These are phyloP conservation scores for Phaedon cochleariae DNA, from an alignment of 2,888 invertebrate genomes.

Conservation along the genomic window DNA sequence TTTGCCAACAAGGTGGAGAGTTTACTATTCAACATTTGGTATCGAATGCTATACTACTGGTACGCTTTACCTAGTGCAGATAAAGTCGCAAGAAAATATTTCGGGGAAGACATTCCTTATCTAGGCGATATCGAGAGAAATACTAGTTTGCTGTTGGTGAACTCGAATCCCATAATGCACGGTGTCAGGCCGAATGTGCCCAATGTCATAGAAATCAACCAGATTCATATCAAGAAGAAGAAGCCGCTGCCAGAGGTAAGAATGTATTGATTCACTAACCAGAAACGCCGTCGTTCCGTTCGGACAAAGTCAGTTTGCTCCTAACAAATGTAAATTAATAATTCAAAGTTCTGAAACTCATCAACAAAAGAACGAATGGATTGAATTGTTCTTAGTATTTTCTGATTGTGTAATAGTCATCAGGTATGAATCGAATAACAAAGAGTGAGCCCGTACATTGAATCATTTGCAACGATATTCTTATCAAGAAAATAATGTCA, in stretches of 20 bases:
- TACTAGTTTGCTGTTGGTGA: slow-evolving; percentile 38
- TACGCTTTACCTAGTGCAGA: slow-evolving; percentile 31
- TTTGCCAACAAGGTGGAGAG: slow-evolving; percentile 34
- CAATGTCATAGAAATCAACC: slow-evolving; percentile 34
- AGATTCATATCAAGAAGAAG: slow-evolving; percentile 33
- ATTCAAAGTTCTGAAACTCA: too few relatives aligned
- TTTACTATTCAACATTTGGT: slow-evolving; percentile 30
- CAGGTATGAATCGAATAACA: too few relatives aligned
- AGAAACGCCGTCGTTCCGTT: too few relatives aligned
- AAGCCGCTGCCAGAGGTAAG: slow-evolving; percentile 35
- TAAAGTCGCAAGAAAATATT: slow-evolving; percentile 39
- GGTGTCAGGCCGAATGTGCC: slow-evolving; percentile 37
- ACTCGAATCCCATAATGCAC: slow-evolving; percentile 39
- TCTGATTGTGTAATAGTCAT: too few relatives aligned
- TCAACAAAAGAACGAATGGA: too few relatives aligned
- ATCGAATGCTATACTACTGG: slow-evolving; percentile 32
- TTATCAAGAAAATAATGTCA: too few relatives aligned
- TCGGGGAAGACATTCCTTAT: slow-evolving; percentile 45
- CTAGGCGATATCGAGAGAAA: slow-evolving; percentile 39
- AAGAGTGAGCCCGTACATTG: too few relatives aligned
- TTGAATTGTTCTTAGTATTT: too few relatives aligned
- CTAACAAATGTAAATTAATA: too few relatives aligned
- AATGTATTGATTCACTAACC: background rate
- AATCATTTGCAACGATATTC: too few relatives aligned
- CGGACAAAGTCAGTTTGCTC: too few relatives aligned